Conservation (phyloP, 2,113 vertebrate genomes). For the Solea solea region DNA sequence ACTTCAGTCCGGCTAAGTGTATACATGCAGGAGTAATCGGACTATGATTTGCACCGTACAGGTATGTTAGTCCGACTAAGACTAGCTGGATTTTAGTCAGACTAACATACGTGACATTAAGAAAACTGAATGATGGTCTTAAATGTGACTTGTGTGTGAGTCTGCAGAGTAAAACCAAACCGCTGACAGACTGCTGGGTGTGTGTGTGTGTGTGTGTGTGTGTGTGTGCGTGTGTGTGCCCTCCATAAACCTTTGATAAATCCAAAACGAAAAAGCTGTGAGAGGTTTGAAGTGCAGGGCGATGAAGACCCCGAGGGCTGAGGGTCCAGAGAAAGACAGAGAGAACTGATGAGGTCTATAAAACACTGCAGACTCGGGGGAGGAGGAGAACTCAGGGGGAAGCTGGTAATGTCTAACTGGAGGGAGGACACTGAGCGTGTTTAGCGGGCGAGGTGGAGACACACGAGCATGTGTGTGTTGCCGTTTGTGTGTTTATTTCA, state of each 20-base stretch:
- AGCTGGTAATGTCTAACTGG: slow-evolving; percentile 77
- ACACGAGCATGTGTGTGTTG: slow-evolving; percentile 40
- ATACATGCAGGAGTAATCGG: too few relatives aligned
- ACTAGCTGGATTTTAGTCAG: too few relatives aligned
- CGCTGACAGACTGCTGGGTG: too few relatives aligned
- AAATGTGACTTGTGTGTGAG: too few relatives aligned
- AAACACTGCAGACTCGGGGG: slow-evolving; percentile 51
- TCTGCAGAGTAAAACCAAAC: too few relatives aligned
- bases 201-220: neutral
- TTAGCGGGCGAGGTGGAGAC: slow-evolving; percentile 43
- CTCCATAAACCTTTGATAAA: slow-evolving; percentile 54
- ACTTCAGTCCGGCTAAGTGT: too few relatives aligned
- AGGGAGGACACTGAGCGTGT: slow-evolving; percentile 56
- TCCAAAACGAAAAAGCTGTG: slow-evolving; percentile 59
- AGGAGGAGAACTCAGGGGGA: slow-evolving; percentile 34
- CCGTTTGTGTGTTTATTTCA: slow-evolving; percentile 48
- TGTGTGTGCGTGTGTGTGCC: slow-evolving; percentile 3
- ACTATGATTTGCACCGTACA: too few relatives aligned
- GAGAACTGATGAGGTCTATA: slow-evolving; percentile 68
- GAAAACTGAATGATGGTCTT: too few relatives aligned
- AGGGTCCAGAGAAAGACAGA: slow-evolving; percentile 37
- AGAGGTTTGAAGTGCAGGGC: slow-evolving; percentile 39
- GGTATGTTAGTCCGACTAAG: too few relatives aligned
- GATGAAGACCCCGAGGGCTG: slow-evolving; percentile 53
- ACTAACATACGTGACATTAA: too few relatives aligned